Conservation (phyloP, 2,113 vertebrate species). For the Chaetodon auriga region DNA sequence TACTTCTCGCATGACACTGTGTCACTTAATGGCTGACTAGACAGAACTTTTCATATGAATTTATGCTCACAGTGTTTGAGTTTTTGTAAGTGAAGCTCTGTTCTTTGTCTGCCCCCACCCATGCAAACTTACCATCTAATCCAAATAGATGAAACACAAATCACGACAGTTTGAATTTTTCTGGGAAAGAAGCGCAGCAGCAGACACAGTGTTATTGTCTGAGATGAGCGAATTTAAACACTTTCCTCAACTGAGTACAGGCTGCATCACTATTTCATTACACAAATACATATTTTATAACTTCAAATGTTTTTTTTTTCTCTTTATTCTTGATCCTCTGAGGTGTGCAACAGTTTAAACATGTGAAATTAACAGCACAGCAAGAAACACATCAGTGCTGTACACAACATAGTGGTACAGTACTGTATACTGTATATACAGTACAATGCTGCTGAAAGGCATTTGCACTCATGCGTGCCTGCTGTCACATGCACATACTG, state of each 20-base stretch:
- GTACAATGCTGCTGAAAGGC: not conserved
- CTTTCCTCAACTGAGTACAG: not conserved
- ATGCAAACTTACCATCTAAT: not conserved
- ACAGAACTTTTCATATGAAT: not conserved
- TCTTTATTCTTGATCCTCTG: not conserved
- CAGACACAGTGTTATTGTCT: not conserved
- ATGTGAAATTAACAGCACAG: not conserved
- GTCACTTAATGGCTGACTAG: not conserved
- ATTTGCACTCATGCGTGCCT: not conserved
- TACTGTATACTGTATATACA: not conserved
- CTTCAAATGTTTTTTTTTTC: not conserved
- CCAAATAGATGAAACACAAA: not conserved
- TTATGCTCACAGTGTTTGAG: not conserved
- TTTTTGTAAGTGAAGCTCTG: not conserved
- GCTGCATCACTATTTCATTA: not conserved
- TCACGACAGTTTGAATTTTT: not conserved
- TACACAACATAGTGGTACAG: not conserved
- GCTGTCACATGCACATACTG: not conserved
- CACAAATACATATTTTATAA: not conserved
- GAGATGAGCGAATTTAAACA: not conserved
- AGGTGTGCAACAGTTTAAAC: not conserved
- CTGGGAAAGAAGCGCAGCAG: not conserved
- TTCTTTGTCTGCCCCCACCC: not conserved
- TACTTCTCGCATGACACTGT: not conserved
- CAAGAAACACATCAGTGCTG: not conserved